These are phyloP conservation scores for Oceanites oceanicus DNA, from an alignment of 2,113 vertebrate genomes.

Conservation along the genomic window DNA sequence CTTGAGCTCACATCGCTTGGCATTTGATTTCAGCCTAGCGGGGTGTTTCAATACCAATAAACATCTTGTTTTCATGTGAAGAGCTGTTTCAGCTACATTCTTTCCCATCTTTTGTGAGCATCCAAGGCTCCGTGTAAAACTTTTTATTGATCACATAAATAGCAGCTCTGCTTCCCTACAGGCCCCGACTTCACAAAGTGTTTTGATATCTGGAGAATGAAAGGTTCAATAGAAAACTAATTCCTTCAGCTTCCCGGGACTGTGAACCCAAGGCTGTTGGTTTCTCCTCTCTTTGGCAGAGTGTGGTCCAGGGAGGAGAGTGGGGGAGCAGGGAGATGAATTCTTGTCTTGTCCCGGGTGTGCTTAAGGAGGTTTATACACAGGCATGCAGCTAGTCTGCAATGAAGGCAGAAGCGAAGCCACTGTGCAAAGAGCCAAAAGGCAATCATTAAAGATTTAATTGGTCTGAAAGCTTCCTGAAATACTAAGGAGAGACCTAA, in stretches of 20 bases:
- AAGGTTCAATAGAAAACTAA: constrained; percentile 33
- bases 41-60: constrained; percentile 56
- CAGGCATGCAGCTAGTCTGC: not conserved
- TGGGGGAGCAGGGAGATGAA: not conserved
- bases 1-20: not conserved
- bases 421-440: not conserved
- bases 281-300: not conserved
- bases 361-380: not conserved
- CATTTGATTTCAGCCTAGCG: constrained; percentile 52
- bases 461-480: not conserved
- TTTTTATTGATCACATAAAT: constrained; percentile 62
- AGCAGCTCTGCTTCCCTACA: constrained; percentile 41
- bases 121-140: constrained; percentile 52
- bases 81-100: constrained; percentile 48
- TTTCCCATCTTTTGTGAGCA: constrained; percentile 43
- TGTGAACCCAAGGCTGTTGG: not conserved
- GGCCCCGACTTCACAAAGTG: not conserved
- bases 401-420: not conserved
- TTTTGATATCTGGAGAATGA: constrained; percentile 32
- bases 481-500: not conserved
- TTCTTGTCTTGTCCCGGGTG: not conserved
- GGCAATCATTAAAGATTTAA: not conserved
- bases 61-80: constrained; percentile 55
- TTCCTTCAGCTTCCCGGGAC: not conserved
- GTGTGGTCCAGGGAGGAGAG: not conserved